Evolutionary conservation across 2,888 invertebrate genomes (phyloP), one percentile per base, ranked within the genome.

Genomic region (Gymnoscelis rufifasciata): DNA sequence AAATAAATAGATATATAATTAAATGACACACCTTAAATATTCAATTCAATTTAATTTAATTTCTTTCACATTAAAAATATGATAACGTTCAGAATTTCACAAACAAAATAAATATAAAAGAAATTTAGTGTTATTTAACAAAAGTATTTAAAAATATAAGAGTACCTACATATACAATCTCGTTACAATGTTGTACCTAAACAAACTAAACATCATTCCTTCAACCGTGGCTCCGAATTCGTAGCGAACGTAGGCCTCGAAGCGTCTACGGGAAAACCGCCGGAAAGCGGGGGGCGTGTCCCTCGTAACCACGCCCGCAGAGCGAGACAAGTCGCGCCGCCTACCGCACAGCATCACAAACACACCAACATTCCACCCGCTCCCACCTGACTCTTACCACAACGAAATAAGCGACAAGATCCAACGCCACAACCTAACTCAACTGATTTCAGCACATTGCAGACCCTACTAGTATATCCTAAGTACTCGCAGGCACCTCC

Each of bases 221-320:
- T 31, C 7, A 1, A 14, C n/a, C 14, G 31, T 13, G 13, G 14
- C 31, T 31, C 14, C 19, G 19, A 19, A 42, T 28, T 19, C 56
- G 54, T 56, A 54, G 57, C 48, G 38, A 27, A 31, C 44, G 57
- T 52, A 57, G 49, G 11, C 51, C 37, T 23, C 49, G 64, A 59
- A 56, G 68, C 62, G 56, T 61, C 57, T 56, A 59, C 61, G 54
- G 60, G n/a, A 54, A 56, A 56, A 56, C 37, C 49, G 50, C 52
- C 52, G 65, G 61, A 64, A 64, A 60, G 54, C 59, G 60, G 56
- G 68, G 66, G 86, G 86, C 84, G 86, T 84, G 76, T 49, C 68
- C 46, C 41, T 24, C 30, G 39, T 36, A 52, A 78, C 73, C 84
- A 86, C 87, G 83, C 87, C 87, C 68, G 62, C 68, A 78, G 72